Conservation (phyloP, 2,888 invertebrate genomes). For the Polia nebulosa region DNA sequence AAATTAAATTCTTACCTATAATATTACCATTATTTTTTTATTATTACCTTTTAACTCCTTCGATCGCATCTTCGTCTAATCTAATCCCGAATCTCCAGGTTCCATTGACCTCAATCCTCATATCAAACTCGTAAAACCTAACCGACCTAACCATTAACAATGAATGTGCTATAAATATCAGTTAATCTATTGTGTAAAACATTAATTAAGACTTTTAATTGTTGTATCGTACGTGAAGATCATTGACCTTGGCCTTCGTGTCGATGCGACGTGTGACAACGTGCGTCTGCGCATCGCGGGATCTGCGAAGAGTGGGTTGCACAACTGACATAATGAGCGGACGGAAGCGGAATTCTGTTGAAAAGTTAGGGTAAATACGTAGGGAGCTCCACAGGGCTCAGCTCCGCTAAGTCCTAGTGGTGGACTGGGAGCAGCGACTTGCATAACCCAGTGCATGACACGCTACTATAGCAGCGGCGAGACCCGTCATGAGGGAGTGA, state of each 20-base stretch:
- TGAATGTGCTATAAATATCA: slow-evolving; percentile 3
- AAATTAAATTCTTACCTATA: too few species aligned
- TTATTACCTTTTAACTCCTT: too few species aligned
- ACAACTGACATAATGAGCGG: not conserved
- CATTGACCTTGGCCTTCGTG: slow-evolving; percentile 44
- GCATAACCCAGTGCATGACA: too few species aligned
- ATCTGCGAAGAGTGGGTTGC: slow-evolving; percentile 18
- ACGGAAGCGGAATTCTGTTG: not conserved
- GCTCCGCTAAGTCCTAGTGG: too few species aligned
- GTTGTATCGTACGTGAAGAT: slow-evolving; percentile 31
- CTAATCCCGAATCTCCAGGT: too few species aligned
- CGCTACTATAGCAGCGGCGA: too few species aligned
- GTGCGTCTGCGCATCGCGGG: slow-evolving; percentile 15
- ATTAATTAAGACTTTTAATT: slow-evolving; percentile 44
- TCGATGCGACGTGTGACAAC: slow-evolving; percentile 27
- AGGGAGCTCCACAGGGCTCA: too few species aligned
- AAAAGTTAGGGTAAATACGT: not conserved
- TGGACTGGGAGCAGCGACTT: too few species aligned
- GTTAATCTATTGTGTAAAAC: not conserved
- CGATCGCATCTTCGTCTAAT: not conserved
- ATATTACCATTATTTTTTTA: too few species aligned
- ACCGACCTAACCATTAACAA: not conserved
- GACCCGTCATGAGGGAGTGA: too few species aligned
- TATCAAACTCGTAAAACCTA: not conserved
- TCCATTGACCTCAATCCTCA: slow-evolving; percentile 15